phyloP scores from a whole-genome alignment of 2,888 invertebrate genomes.

The Cataglyphis altisquamis region DNA sequence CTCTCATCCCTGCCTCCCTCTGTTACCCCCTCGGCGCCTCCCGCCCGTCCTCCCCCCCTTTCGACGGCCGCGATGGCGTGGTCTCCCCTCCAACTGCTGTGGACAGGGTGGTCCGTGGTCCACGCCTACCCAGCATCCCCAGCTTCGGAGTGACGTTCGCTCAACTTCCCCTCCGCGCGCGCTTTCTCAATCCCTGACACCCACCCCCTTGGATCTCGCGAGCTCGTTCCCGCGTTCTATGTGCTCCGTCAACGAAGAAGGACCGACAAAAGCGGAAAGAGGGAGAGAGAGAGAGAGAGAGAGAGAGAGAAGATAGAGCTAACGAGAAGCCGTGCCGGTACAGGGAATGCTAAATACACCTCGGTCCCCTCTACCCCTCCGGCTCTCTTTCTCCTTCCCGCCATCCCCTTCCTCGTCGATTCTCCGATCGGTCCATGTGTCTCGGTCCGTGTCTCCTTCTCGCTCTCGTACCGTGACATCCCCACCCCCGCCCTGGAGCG shows the following conservation, averaged over 20 bases:
- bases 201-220: slow-evolving; percentile 54
- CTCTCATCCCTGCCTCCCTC: slow-evolving; percentile 69
- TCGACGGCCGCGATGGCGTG: slow-evolving; percentile 69
- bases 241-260: slow-evolving; percentile 47
- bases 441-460: slow-evolving; percentile 38
- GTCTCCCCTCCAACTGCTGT: slow-evolving; percentile 71
- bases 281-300: slow-evolving; percentile 78
- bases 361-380: slow-evolving; percentile 68
- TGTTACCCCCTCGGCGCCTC: slow-evolving; percentile 54
- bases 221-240: slow-evolving; percentile 58
- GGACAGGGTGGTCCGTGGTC: slow-evolving; percentile 78
- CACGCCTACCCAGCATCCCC: slow-evolving; percentile 80
- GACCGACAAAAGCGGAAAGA: slow-evolving; percentile 4
- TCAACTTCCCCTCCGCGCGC: slow-evolving; percentile 62
- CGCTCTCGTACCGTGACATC: slow-evolving; percentile 50
- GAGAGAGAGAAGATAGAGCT: slow-evolving; percentile 81
- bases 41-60: slow-evolving; percentile 67
- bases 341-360: slow-evolving; percentile 83
- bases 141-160: slow-evolving; percentile 65
- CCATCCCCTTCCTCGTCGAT: slow-evolving; percentile 39
- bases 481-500: slow-evolving; percentile 46
- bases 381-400: slow-evolving; percentile 43
- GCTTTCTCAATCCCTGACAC: slow-evolving; percentile 55
- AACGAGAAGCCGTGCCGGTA: slow-evolving; percentile 85
- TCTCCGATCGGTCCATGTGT: slow-evolving; percentile 56